Base-by-base conservation (phyloP, 2,888 invertebrate species). In the Allolobophora icterica region DNA sequence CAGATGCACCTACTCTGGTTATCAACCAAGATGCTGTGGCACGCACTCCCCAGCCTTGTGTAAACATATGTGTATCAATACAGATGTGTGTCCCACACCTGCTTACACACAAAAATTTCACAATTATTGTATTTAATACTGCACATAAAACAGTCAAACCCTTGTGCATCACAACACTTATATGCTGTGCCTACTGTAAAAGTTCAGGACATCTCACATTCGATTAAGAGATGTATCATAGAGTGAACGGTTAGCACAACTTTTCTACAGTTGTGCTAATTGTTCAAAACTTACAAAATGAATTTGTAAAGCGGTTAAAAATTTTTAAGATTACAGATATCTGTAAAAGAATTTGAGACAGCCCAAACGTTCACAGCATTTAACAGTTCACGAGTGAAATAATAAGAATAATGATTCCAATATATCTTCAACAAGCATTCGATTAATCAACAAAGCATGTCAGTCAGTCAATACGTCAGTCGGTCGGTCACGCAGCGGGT, bases 381-480 rank as follows among this genome's bases (percentile, higher is more conserved):
- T 71, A 71, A 8, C 17, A n/a, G n/a, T 71, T 71, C 71, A 71
- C 71, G n/a, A n/a, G 71, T 71, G 71, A 30, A 71, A n/a, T 30
- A 71, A 71, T 71, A 71, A 71, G 17, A 0, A 71, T n/a, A 71
- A 71, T 71, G 71, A 71, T 71, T 71, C 30, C n/a, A 71, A 30
- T n/a, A 71, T 71, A 71, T 71, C 30, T n/a, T 71, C n/a, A 71
- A 71, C n/a, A 71, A 71, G 71, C n/a, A 71, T n/a, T 71, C n/a
- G 71, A 71, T 71, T 71, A 71, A 71, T 71, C 71, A 71, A 71
- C 71, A n/a, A 30, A 71, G 30, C 71, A 71, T n/a, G 24, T 24
- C 52, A 71, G 71, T n/a, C 71, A 17, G n/a, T 71, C 58, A 58
- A 24, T 58, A n/a, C n/a, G n/a, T n/a, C n/a, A n/a, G 24, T 24